A percentile compares a stretch with the other conserved stretches of the same genome.
Evolutionary conservation across 2,797 vertebrate species (phyloP).

Genomic region (Chloroceryle inda): DNA sequence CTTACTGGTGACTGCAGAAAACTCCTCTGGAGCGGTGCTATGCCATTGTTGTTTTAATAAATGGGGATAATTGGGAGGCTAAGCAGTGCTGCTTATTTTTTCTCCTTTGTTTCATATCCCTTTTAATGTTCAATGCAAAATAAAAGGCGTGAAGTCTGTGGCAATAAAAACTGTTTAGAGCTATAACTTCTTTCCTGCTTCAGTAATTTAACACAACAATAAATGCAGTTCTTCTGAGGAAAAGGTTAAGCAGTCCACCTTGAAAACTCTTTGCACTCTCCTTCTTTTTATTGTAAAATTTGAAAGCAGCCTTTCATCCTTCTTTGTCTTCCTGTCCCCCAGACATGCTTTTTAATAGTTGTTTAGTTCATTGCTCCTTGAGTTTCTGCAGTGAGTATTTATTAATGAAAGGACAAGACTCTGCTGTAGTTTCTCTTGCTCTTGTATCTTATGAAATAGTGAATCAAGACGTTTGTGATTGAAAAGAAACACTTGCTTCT

Average conservation of each 20-base stretch:
- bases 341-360: background rate
- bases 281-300: slow-evolving; percentile 4
- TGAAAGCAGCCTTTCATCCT: background rate
- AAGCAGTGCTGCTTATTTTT: slow-evolving; percentile 1
- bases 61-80: background rate
- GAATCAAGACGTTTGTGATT: background rate
- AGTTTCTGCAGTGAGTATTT: slow-evolving; percentile 17
- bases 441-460: background rate
- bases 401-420: background rate
- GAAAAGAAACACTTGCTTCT: background rate
- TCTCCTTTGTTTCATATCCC: slow-evolving; percentile 51
- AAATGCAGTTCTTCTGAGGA: slow-evolving; percentile 38
- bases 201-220: slow-evolving; percentile 40
- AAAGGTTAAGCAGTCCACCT: slow-evolving; percentile 7
- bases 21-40: background rate
- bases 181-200: slow-evolving; percentile 32
- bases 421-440: background rate
- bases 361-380: background rate
- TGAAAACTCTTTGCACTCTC: slow-evolving; percentile 21
- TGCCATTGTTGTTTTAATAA: slow-evolving; percentile 27
- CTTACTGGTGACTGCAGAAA: background rate
- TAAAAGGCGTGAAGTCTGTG: slow-evolving; percentile 49
- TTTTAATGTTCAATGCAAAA: slow-evolving; percentile 62
- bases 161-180: slow-evolving; percentile 65
- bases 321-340: background rate